Evolutionary conservation across 53 echinoderm and acorn worm genomes (phyloP).

Genomic region (Echinometra lucunter): DNA sequence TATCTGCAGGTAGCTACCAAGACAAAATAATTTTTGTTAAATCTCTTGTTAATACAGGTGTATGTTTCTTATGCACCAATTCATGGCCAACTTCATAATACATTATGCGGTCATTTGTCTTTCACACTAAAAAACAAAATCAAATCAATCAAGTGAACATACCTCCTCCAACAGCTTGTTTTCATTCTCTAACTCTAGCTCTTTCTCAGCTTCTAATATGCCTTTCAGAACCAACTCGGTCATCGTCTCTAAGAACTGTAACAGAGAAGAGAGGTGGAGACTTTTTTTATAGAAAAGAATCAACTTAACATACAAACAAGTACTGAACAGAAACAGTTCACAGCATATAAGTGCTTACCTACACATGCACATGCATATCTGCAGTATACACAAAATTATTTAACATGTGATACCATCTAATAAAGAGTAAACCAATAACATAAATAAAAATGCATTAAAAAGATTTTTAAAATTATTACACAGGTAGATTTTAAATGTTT

Average conservation of each 20-base stretch:
- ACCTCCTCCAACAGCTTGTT: slow-evolving; percentile 96
- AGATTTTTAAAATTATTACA: no score
- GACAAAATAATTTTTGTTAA: background rate
- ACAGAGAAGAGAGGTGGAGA: slow-evolving; percentile 17
- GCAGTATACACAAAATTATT: no score
- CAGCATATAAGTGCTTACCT: no score
- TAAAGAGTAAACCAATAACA: no score
- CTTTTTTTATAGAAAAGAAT: no score
- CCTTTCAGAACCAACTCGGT: slow-evolving; percentile 92
- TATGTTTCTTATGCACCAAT: no score
- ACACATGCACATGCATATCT: no score
- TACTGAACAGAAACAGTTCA: no score
- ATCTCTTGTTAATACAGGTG: no score
- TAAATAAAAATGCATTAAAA: background rate
- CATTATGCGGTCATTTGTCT: background rate
- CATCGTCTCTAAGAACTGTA: slow-evolving; percentile 98
- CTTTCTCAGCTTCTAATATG: slow-evolving; percentile 88
- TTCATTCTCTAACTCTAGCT: slow-evolving; percentile 90
- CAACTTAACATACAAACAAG: no score
- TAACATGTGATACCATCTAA: no score
- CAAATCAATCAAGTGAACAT: background rate
- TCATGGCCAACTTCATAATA: background rate
- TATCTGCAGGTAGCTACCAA: background rate
- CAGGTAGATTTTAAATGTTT: no score
- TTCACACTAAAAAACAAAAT: background rate